Evolutionary conservation across 2,113 vertebrate species (phyloP).

Genomic region (Candoia aspera): DNA sequence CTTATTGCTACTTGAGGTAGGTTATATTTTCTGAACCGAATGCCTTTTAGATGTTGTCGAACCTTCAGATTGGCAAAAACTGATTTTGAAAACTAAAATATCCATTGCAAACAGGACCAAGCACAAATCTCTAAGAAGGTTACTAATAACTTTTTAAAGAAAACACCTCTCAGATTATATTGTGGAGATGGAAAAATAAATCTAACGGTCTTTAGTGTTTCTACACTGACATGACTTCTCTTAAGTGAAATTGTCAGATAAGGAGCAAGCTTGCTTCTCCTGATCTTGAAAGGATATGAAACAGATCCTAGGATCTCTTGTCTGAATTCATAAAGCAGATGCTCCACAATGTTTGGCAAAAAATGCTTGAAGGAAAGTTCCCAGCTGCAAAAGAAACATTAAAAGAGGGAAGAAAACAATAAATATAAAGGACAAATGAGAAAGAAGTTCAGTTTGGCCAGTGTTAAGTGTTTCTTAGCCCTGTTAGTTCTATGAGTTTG

Average conservation of each 20-base stretch:
- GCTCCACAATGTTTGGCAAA: slow-evolving; percentile 3
- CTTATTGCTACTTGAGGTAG: neutral
- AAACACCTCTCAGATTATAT: neutral
- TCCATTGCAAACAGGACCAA: neutral
- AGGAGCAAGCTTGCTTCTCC: slow-evolving; percentile 37
- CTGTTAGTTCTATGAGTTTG: neutral
- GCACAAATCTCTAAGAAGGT: neutral
- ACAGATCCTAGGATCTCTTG: slow-evolving; percentile 29
- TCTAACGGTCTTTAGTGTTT: neutral
- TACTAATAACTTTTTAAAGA: neutral
- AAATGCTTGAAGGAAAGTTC: neutral
- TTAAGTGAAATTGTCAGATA: slow-evolving; percentile 16
- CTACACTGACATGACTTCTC: slow-evolving; percentile 33
- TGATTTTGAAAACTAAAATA: neutral
- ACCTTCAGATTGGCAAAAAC: neutral
- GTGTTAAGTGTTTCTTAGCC: neutral
- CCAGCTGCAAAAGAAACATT: neutral
- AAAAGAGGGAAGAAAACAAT: neutral
- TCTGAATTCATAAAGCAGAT: slow-evolving; percentile 38
- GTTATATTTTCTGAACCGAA: neutral
- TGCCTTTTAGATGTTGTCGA: neutral
- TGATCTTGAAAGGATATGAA: slow-evolving; percentile 32
- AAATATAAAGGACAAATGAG: neutral
- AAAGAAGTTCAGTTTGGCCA: slow-evolving; percentile 8
- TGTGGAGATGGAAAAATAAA: slow-evolving; percentile 37